Conservation (phyloP, 2,888 invertebrate genomes). For the Parochlus steinenii region DNA sequence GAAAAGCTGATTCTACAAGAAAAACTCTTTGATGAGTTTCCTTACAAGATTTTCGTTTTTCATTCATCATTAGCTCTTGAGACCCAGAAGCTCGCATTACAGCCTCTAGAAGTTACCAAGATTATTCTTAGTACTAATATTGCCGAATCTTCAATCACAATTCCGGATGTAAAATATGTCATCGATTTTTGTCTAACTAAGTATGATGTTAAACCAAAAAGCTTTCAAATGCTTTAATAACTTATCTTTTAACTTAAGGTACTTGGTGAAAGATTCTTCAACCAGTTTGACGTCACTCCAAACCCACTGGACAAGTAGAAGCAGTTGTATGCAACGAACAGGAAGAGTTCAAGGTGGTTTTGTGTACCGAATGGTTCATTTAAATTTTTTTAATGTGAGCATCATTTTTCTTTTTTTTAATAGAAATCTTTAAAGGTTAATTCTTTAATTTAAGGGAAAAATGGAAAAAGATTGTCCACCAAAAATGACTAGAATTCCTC, state of each 20-base stretch:
- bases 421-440: no score
- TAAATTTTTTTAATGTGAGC: constrained; percentile 43
- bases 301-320: constrained; percentile 75
- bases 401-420: constrained; percentile 4
- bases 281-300: constrained; percentile 53
- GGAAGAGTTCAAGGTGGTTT: constrained; percentile 75
- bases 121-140: constrained; percentile 82
- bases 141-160: constrained; percentile 84
- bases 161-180: constrained; percentile 77
- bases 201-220: constrained; percentile 29
- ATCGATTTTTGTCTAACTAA: constrained; percentile 91
- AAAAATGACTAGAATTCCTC: constrained; percentile 64
- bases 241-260: no score
- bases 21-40: no score
- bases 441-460: no score
- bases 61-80: no score
- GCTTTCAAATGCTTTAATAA: no score
- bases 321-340: constrained; percentile 75
- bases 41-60: no score
- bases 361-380: constrained; percentile 64
- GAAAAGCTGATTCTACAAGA: no score
- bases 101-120: no score
- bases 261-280: constrained; percentile 51
- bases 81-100: no score
- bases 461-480: constrained; percentile 43